These are phyloP conservation scores for Ellobius talpinus DNA, from an alignment of 2,113 vertebrate genomes.

Conservation along the genomic window DNA sequence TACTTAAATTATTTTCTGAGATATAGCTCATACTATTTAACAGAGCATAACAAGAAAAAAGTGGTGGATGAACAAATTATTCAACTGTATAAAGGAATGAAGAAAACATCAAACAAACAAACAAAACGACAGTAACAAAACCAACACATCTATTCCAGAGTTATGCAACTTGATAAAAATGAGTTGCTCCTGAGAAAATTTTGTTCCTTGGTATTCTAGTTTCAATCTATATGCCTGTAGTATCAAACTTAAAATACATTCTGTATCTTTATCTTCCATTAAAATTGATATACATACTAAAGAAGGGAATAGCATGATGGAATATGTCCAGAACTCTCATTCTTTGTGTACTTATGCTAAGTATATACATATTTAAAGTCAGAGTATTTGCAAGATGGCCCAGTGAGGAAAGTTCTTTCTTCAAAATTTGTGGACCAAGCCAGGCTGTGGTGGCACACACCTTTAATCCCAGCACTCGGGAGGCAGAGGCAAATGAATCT, in stretches of 20 bases:
- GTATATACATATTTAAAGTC: neutral
- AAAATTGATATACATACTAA: neutral
- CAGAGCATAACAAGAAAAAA: neutral
- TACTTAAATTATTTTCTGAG: neutral
- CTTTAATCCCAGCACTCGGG: no score
- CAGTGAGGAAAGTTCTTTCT: neutral
- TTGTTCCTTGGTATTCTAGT: neutral
- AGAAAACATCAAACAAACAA: neutral
- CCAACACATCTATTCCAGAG: neutral
- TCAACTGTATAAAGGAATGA: neutral
- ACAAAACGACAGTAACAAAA: neutral
- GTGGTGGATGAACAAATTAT: neutral
- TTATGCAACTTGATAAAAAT: neutral
- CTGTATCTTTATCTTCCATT: neutral
- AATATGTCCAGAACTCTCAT: neutral
- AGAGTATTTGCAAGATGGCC: neutral
- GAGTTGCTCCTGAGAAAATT: no score
- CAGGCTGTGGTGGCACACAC: accelerated
- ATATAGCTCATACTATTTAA: neutral
- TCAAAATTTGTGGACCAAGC: no score
- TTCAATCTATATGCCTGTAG: no score
- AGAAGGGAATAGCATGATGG: neutral
- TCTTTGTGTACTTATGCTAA: neutral
- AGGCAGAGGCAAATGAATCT: no score
- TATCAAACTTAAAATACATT: neutral